Evolutionary conservation across 2,888 invertebrate genomes (phyloP), one percentile per base, ranked within the genome.

Genomic region (Plusia festucae): DNA sequence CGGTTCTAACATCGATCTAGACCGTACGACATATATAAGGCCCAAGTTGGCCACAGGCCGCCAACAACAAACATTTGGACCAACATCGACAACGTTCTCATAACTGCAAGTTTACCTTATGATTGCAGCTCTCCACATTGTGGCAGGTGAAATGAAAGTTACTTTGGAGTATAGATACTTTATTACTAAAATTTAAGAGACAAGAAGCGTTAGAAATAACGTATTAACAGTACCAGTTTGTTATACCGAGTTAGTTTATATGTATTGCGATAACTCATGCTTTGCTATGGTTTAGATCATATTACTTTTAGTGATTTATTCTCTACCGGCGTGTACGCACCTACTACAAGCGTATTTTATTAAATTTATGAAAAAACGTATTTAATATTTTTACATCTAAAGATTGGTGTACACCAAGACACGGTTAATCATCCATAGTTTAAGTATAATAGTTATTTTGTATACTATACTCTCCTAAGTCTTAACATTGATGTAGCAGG

Each of bases 161-260:
- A 94, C 92, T 93, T 93, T 93, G 93, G 95, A 94, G 90, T 94
- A 95, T 88, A 94, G 90, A 92, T 93, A 94, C 90, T 94, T 95
- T 94, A 95, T 94, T 95, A 94, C 93, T 94, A 94, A 90, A 85
- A 78, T 90, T 93, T 90, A 89, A 87, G 89, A 89, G 91, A 91
- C 90, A 92, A 90, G 87, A 93, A 93, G 94, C 93, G 82, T 89
- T 89, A 91, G 87, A 84, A 85, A 76, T 85, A 85, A 83, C 73
- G 80, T 56, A 68, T 72, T 69, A 73, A 78, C 79, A 89, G 83
- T 84, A 87, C 83, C 80, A 82, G 83, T 79, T 78, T 77, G 69
- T 76, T 76, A 68, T 73, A 73, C 69, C 82, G 69, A 68, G 52
- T 76, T 74, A 75, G 71, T 74, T 68, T 78, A 70, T 78, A 70